Evolutionary conservation across 2,797 vertebrate species (phyloP), one percentile per base, ranked within the genome.

Genomic region (Capromys pilorides): DNA sequence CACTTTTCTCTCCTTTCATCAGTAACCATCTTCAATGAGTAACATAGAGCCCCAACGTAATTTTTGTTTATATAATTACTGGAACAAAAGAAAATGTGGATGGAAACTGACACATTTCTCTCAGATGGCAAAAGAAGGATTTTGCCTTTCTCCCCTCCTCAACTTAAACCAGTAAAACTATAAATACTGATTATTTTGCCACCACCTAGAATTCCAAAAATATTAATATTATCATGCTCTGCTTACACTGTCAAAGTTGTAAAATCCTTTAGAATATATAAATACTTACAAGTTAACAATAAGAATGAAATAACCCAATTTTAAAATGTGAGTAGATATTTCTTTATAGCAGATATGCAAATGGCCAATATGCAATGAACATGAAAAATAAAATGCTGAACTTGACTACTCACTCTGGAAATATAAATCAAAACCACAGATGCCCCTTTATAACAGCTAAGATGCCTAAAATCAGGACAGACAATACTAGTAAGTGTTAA

Each of bases 201-300:
- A 87, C 66, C 31, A 81, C 24, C 31, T 36, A 79, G 16, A 88
- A 79, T 66, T 88, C 39, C 57, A 18, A 62, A 89, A 94, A 77
- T 59, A 77, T 64, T 21, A 88, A 73, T 51, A 90, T 6, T 79
- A 71, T 62, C 62, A 91, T 83, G 31, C 41, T 87, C 45, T 36
- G 79, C 31, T 18, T 64, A 78, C 14, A 86, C 19, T 78, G 45
- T 84, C 33, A 54, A 93, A 91, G 28, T 83, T 83, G 78, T 36
- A 79, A 79, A 83, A 86, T 57, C 28, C 54, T 84, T 84, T 61
- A 62, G n/a, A 93, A 95, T 86, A 69, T 8, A 93, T 36, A 18
- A 78, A 54, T 41, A 19, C 24, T 69, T 67, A 33, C 13, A 95
- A 82, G 39, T 86, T 12, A 77, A 83, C 26, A 95, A 49, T n/a